Base-by-base conservation (phyloP, 2,888 invertebrate species). In the Aromia moschata region DNA sequence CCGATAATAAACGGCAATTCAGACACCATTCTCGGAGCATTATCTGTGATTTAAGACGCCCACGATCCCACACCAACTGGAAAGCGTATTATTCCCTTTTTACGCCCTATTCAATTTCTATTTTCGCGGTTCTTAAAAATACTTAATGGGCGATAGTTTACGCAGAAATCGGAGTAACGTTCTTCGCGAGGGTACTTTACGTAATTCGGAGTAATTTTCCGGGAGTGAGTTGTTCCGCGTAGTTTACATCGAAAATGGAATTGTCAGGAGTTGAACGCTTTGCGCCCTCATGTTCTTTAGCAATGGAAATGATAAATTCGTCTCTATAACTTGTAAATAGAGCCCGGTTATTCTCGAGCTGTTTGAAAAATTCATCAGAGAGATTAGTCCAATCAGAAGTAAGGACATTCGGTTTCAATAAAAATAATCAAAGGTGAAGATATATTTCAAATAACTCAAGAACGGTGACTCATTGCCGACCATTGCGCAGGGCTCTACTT, bases 121-220 rank as follows among this genome's bases (percentile, higher is more conserved):
- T 33, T 33, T 33, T 33, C 33, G 10, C n/a, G 33, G 11, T 11
- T 33, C 11, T 33, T 7, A 11, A 33, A n/a, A 33, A 33, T 33
- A 33, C 2, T 11, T 33, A 33, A 33, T 33, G 33, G 33, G n/a
- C n/a, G 33, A 33, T 33, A 33, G 33, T 33, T 33, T 33, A 33
- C 33, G 2, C 33, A 11, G 33, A 33, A 33, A 33, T 33, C 33
- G n/a, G 7, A 7, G 33, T 7, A 10, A 2, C 33, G 33, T 11
- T 11, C 2, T 33, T 33, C 33, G 33, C n/a, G 7, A 11, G n/a
- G 33, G 33, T 33, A 33, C 33, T 33, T 33, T 33, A 33, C n/a
- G n/a, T 7, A 33, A 33, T 33, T 33, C 33, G n/a, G 2, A 5
- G 5, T 33, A n/a, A 33, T 33, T 33, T 33, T 33, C 33, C n/a